These are phyloP conservation scores for Troglohyphantes excavatus DNA, from an alignment of 2,888 invertebrate species.

Conservation along the genomic window DNA sequence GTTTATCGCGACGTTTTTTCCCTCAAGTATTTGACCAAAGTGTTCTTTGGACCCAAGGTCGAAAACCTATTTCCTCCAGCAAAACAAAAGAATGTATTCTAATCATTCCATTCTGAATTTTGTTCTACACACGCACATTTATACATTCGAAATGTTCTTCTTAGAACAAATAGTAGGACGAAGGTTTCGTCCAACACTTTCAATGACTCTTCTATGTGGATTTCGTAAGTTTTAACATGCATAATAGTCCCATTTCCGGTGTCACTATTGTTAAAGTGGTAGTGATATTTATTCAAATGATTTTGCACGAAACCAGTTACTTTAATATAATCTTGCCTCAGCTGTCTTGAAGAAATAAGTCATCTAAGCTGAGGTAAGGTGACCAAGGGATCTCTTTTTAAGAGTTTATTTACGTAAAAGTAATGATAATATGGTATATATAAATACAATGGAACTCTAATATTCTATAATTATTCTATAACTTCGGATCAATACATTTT, in stretches of 20 bases:
- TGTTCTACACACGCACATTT: not conserved
- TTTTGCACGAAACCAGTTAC: not conserved
- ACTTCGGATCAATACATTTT: too few relatives aligned
- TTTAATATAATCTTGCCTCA: not conserved
- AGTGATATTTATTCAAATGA: slow-evolving; percentile 7
- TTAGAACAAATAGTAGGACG: slow-evolving; percentile 12
- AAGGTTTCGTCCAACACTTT: not conserved
- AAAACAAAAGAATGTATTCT: slow-evolving; percentile 35
- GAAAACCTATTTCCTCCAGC: not conserved
- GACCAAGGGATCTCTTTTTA: too few relatives aligned
- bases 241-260: too few relatives aligned
- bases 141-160: not conserved
- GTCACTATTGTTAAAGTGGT: not conserved
- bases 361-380: too few relatives aligned
- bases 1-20: slow-evolving; percentile 6
- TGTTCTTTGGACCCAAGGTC: slow-evolving; percentile 27
- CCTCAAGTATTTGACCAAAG: slow-evolving; percentile 25
- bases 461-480: too few relatives aligned
- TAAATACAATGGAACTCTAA: too few relatives aligned
- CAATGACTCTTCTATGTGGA: too few relatives aligned
- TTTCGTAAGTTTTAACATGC: too few relatives aligned
- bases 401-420: too few relatives aligned
- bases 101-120: slow-evolving; percentile 14
- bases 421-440: too few relatives aligned
- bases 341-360: not conserved